Percentiles rank a stretch among this genome's conserved stretches.
These are phyloP conservation scores for Caenorhabditis brenneri DNA, from an alignment of 1,140 invertebrate genomes.

Conservation along the genomic window DNA sequence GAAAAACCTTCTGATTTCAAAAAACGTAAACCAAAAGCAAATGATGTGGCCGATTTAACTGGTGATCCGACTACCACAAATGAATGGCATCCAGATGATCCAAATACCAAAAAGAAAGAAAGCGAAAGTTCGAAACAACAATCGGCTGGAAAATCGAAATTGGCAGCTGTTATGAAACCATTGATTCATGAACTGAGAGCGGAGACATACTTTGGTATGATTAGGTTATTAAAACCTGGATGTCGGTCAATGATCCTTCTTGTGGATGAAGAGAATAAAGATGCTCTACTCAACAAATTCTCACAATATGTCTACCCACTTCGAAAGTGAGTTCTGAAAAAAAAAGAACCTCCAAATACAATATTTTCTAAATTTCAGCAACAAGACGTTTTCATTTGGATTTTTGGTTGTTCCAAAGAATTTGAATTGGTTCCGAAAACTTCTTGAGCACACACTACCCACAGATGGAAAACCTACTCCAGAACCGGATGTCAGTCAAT, in stretches of 20 bases:
- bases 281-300: slow-evolving; percentile 86
- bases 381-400: slow-evolving; percentile 89
- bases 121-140: not conserved
- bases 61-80: slow-evolving; percentile 1
- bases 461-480: slow-evolving; percentile 58
- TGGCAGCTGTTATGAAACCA: slow-evolving; percentile 58
- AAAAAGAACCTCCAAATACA: no score
- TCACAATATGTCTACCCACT: slow-evolving; percentile 92
- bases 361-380: no score
- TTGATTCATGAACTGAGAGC: slow-evolving; percentile 86
- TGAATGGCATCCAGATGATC: slow-evolving; percentile 70
- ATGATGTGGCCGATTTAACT: not conserved
- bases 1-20: slow-evolving; percentile 33
- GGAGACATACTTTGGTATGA: slow-evolving; percentile 92
- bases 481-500: slow-evolving; percentile 43
- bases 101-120: slow-evolving; percentile 55
- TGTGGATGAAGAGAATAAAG: slow-evolving; percentile 84
- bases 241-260: slow-evolving; percentile 89
- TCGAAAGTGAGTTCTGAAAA: slow-evolving; percentile 78
- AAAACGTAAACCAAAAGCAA: slow-evolving; percentile 30
- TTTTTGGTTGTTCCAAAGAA: slow-evolving; percentile 89
- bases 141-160: slow-evolving; percentile 9
- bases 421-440: slow-evolving; percentile 86
- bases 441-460: slow-evolving; percentile 83
- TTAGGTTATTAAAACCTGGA: slow-evolving; percentile 89